Conservation (phyloP, 2,113 vertebrate genomes). For the Oreochromis spilurus region DNA sequence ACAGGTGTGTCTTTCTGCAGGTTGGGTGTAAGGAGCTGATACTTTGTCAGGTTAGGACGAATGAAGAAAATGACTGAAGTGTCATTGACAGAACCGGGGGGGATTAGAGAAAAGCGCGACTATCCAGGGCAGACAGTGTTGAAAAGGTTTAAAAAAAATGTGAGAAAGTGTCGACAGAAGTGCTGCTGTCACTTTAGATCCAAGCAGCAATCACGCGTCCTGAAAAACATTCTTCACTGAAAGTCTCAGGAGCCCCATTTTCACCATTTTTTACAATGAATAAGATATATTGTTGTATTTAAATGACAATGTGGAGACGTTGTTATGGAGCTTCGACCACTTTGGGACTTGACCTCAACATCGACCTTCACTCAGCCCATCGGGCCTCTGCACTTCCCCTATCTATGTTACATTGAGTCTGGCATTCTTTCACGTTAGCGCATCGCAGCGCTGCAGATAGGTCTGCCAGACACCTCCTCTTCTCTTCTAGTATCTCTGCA, state of each 20-base stretch:
- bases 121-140: not conserved
- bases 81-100: not conserved
- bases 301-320: not conserved
- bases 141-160: not conserved
- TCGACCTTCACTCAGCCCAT: slow-evolving; percentile 65
- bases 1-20: not conserved
- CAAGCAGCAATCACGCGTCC: not conserved
- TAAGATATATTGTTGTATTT: not conserved
- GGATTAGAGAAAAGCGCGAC: not conserved
- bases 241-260: not conserved
- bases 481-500: slow-evolving; percentile 41
- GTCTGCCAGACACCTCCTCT: slow-evolving; percentile 62
- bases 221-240: not conserved
- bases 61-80: not conserved
- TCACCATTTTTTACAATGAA: not conserved
- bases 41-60: not conserved
- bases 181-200: not conserved
- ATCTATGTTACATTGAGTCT: slow-evolving; percentile 74
- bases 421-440: slow-evolving; percentile 81
- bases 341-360: slow-evolving; percentile 67
- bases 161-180: not conserved
- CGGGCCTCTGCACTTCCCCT: slow-evolving; percentile 66
- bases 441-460: slow-evolving; percentile 71
- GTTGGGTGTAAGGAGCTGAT: slow-evolving; percentile 32
- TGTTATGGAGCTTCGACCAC: slow-evolving; percentile 7